Evolutionary conservation across 2,113 vertebrate genomes (phyloP).

Genomic region (Tyrannus savana): DNA sequence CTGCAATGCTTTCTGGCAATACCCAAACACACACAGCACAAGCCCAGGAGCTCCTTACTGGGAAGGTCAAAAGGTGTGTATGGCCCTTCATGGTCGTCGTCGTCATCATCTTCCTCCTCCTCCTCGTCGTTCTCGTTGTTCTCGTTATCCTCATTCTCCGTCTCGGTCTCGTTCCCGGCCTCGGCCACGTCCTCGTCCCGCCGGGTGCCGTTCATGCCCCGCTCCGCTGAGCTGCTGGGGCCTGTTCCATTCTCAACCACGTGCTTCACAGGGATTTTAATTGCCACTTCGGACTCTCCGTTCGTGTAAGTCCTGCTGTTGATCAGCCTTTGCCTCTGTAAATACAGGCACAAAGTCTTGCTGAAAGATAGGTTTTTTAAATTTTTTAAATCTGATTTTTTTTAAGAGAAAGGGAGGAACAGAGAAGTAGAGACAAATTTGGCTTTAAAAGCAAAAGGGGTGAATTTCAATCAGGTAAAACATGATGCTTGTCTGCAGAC

Average conservation of each 20-base stretch:
- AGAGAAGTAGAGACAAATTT: neutral
- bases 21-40: neutral
- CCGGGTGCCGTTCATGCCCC: slow-evolving; percentile 58
- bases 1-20: neutral
- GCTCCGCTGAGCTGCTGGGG: slow-evolving; percentile 70
- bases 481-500: neutral
- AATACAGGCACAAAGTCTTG: neutral
- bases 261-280: slow-evolving; percentile 83
- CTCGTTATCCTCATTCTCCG: slow-evolving; percentile 87
- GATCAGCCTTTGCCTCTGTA: slow-evolving; percentile 94
- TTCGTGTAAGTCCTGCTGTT: slow-evolving; percentile 87
- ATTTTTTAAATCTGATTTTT: neutral
- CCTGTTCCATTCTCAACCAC: slow-evolving; percentile 88
- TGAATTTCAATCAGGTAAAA: neutral
- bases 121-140: slow-evolving; percentile 90
- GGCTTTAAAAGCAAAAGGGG: neutral
- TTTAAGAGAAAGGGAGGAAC: neutral
- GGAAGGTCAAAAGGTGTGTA: slow-evolving; percentile 89
- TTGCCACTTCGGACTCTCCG: slow-evolving; percentile 88
- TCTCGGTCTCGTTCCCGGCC: slow-evolving; percentile 84
- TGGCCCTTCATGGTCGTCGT: slow-evolving; percentile 85
- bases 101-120: slow-evolving; percentile 86
- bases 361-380: neutral
- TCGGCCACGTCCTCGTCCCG: slow-evolving; percentile 77
- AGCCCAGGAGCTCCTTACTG: slow-evolving; percentile 75